These are phyloP conservation scores for Gymnarchus niloticus DNA, from an alignment of 2,113 vertebrate species.

Conservation along the genomic window DNA sequence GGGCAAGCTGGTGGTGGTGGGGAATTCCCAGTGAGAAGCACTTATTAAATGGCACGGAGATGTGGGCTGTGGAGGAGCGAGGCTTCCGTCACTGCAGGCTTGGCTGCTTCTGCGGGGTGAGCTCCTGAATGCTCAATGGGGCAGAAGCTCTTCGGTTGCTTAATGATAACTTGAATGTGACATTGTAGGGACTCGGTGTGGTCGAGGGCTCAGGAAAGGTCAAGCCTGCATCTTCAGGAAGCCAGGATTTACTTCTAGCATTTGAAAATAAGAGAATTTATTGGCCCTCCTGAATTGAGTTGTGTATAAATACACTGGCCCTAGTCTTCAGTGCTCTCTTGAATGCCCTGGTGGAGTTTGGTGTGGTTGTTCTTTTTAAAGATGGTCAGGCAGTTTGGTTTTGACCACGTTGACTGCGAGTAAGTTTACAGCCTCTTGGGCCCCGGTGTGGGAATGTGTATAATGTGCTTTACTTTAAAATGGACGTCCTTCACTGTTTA, in stretches of 20 bases:
- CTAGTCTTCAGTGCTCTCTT: not conserved
- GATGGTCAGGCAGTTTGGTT: not conserved
- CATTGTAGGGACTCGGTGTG: too few species aligned
- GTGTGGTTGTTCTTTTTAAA: not conserved
- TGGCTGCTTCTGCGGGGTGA: not conserved
- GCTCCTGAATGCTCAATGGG: too few species aligned
- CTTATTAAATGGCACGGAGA: not conserved
- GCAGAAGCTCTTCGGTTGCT: too few species aligned
- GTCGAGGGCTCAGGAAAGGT: too few species aligned
- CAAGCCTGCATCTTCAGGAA: too few species aligned
- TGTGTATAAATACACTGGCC: not conserved
- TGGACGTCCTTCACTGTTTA: not conserved
- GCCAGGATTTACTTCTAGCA: too few species aligned
- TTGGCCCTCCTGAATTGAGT: not conserved
- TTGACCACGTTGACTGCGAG: not conserved
- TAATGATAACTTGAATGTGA: too few species aligned
- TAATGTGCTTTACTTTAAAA: not conserved
- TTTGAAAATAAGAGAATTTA: not conserved
- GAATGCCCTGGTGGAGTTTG: not conserved
- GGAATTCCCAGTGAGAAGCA: slow-evolving; percentile 17
- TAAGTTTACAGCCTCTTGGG: slow-evolving; percentile 10
- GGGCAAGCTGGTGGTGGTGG: slow-evolving; percentile 34
- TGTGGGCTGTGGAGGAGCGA: not conserved
- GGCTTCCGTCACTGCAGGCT: not conserved
- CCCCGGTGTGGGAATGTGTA: not conserved